Evolutionary conservation across 2,888 invertebrate species (phyloP).

Genomic region (Galeopsomyia nigrocyanea): DNA sequence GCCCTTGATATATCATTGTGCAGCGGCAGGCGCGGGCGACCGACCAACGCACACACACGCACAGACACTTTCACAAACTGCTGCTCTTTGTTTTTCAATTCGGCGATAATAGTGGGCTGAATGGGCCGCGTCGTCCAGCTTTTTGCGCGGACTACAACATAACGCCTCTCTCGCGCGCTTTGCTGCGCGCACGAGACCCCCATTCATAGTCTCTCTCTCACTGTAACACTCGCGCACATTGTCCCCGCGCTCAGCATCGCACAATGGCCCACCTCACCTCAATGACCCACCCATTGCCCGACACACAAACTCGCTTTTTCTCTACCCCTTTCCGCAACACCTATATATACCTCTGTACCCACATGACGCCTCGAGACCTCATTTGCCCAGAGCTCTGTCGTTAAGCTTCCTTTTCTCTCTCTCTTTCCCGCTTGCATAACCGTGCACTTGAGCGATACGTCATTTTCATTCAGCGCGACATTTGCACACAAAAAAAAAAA

Average conservation of each 20-base stretch:
- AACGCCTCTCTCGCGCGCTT: slow-evolving; percentile 21
- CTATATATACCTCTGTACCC: not conserved
- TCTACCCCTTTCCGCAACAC: slow-evolving; percentile 9
- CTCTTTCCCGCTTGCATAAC: not conserved
- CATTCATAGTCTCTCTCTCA: too few relatives aligned
- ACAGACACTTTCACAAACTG: not conserved
- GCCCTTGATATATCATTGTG: slow-evolving; percentile 22
- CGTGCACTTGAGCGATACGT: too few relatives aligned
- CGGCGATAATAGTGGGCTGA: slow-evolving; percentile 5
- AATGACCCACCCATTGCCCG: slow-evolving; percentile 27
- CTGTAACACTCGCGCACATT: slow-evolving; percentile 22
- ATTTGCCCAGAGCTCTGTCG: not conserved
- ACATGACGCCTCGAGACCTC: not conserved
- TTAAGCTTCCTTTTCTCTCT: not conserved
- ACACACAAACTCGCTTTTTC: slow-evolving; percentile 25
- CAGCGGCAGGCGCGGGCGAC: slow-evolving; percentile 17
- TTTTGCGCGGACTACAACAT: not conserved
- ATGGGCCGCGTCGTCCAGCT: slow-evolving; percentile 12
- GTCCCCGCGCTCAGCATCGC: slow-evolving; percentile 2
- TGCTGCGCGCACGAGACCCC: slow-evolving; percentile 10
- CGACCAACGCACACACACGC: slow-evolving; percentile 8
- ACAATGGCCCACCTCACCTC: slow-evolving; percentile 39
- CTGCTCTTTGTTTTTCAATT: slow-evolving; percentile 16
- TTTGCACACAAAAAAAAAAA: too few relatives aligned
- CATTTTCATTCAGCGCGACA: too few relatives aligned